A percentile compares a stretch with the other conserved stretches of the same genome.
phyloP scores from a whole-genome alignment of 2,888 invertebrate genomes.

The Trichogramma dendrolimi region DNA sequence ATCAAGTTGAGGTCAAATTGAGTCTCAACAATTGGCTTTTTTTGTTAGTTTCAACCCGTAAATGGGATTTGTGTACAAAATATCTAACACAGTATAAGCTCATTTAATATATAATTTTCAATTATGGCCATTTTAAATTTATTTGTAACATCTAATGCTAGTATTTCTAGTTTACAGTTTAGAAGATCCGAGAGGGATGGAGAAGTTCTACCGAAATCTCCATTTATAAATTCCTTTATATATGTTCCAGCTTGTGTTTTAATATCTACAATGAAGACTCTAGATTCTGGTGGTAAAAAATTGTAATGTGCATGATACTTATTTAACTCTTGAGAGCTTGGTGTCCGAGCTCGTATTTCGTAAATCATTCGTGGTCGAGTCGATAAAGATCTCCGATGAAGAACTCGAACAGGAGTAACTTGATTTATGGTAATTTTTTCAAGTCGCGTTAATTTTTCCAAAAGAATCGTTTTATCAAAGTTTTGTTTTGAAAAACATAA shows the following conservation, averaged over 20 bases:
- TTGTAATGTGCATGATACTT: constrained; percentile 29
- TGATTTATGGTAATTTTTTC: constrained; percentile 66
- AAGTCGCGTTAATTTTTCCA: constrained; percentile 56
- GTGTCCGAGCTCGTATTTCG: constrained; percentile 58
- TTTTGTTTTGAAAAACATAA: constrained; percentile 62
- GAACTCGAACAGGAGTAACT: constrained; percentile 84
- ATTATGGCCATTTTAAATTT: constrained; percentile 70
- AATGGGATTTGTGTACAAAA: too few relatives aligned
- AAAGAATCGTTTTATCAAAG: constrained; percentile 51
- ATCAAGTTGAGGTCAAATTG: too few relatives aligned
- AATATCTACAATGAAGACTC: constrained; percentile 64
- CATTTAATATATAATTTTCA: neutral
- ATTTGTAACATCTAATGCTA: constrained; percentile 86
- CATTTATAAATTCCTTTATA: constrained; percentile 95
- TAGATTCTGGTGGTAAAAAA: constrained; percentile 35
- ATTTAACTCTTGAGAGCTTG: constrained; percentile 33
- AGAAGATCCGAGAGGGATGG: constrained; percentile 73
- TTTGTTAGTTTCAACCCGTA: too few relatives aligned
- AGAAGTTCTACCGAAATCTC: constrained; percentile 84
- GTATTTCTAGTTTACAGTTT: constrained; percentile 72
- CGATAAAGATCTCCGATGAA: constrained; percentile 78
- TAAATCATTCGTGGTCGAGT: constrained; percentile 66
- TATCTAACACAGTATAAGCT: too few relatives aligned
- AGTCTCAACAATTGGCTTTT: too few relatives aligned
- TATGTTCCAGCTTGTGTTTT: constrained; percentile 91